Evolutionary conservation across 2,113 vertebrate species (phyloP), one percentile per base, ranked within the genome.

Genomic region (Crotalus tigris): DNA sequence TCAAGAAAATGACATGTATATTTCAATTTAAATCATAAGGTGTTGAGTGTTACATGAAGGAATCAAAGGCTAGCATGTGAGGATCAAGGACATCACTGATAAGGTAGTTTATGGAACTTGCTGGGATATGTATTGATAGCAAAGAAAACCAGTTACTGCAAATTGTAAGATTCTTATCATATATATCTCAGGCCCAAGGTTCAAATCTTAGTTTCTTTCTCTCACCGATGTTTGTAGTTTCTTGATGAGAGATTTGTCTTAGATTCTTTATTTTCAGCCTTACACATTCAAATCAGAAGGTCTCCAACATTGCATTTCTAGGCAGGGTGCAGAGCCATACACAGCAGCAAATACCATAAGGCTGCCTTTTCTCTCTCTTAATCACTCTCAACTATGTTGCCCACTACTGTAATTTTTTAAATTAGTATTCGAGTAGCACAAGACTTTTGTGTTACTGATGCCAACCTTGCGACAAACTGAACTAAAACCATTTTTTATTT

Each of bases 361-460:
- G 46, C 17, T 26, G 51, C 26, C 4, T n/a, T 49, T 59, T 53
- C 58, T 51, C 29, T 29, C 44, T 46, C 24, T 61, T 64, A 75
- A 19, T 3, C 15, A 75, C 2, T 75, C 53, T 29, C 46, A 69
- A 53, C 9, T 54, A 51, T 90, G 61, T 54, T 54, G 15, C 46
- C 0, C 1, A 64, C 69, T 49, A 51, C 49, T 51, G 49, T 51
- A 54, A n/a, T 1, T 0, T 0, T 53, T 15, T 39, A 53, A 21
- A 0, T 90, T 64, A 54, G 15, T n/a, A 11, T n/a, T 24, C 17
- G 1, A 17, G 29, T 54, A 75, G 90, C 11, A 90, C 33, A 26
- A 92, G 92, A 12, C 23, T 49, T 24, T 54, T 46, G 26, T 24
- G 81, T 92, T 75, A 39, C 17, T 89, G 87, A 44, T 58, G 49